phyloP scores from a whole-genome alignment of 2,113 vertebrate species.

The Microtus pennsylvanicus region DNA sequence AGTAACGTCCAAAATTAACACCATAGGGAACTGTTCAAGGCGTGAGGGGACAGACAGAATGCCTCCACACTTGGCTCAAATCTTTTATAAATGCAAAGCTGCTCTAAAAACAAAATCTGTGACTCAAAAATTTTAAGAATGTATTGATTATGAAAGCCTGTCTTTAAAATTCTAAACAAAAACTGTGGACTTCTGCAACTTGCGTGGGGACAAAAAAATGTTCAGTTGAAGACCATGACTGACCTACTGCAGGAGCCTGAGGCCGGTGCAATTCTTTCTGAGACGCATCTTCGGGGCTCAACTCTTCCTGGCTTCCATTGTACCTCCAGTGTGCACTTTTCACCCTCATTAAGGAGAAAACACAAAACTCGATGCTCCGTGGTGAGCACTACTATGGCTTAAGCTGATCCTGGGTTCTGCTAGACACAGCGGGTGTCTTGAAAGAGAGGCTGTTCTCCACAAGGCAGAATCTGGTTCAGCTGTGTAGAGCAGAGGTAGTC shows the following conservation, averaged over 20 bases:
- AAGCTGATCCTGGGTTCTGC: background rate
- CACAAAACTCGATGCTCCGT: background rate
- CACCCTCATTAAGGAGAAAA: conserved; percentile 20
- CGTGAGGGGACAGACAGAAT: background rate
- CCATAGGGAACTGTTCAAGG: background rate
- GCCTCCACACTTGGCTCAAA: background rate
- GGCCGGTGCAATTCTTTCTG: background rate
- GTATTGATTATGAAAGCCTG: background rate
- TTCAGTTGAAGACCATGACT: background rate
- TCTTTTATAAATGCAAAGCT: conserved; percentile 12
- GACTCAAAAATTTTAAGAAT: background rate
- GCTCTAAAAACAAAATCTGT: background rate
- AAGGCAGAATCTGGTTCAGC: conserved; percentile 61
- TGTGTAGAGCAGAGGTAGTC: conserved; percentile 47
- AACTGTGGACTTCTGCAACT: background rate
- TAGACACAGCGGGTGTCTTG: conserved; percentile 14
- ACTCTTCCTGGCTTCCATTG: background rate
- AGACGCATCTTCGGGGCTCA: background rate
- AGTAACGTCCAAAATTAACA: background rate
- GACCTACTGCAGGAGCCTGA: background rate
- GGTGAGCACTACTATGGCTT: background rate
- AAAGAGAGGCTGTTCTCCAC: conserved; percentile 61
- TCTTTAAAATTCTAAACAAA: conserved; percentile 21
- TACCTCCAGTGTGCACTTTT: background rate
- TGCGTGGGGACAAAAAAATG: background rate